A percentile compares a stretch with the other conserved stretches of the same genome.
These are phyloP conservation scores for Silurus lanzhouensis DNA, from an alignment of 2,797 vertebrate genomes.

Conservation along the genomic window DNA sequence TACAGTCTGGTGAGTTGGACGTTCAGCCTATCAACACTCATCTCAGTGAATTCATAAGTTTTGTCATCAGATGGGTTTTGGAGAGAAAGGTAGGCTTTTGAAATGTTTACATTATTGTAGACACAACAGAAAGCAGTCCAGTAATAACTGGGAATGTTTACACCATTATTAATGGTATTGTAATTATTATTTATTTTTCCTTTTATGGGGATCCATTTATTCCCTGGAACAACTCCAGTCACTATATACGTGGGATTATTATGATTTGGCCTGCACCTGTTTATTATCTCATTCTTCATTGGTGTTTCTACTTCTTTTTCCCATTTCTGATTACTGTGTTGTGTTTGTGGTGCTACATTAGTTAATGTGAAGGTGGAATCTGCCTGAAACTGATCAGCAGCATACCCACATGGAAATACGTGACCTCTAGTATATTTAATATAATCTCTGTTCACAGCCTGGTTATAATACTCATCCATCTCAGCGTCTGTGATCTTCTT, in stretches of 20 bases:
- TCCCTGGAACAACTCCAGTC: slow-evolving; percentile 25
- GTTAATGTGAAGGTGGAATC: slow-evolving; percentile 16
- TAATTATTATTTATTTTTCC: no score
- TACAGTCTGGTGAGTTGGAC: not conserved
- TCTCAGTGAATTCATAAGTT: not conserved
- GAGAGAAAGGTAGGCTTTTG: not conserved
- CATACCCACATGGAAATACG: slow-evolving; percentile 9
- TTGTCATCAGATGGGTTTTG: not conserved
- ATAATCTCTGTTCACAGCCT: slow-evolving; percentile 26
- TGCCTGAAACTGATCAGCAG: not conserved
- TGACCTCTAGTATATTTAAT: slow-evolving; percentile 12
- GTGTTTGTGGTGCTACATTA: slow-evolving; percentile 21
- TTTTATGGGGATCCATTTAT: not conserved
- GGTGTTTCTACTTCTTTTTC: not conserved
- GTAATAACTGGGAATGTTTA: slow-evolving; percentile 8
- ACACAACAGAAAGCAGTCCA: slow-evolving; percentile 6
- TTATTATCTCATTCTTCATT: not conserved
- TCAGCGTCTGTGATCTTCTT: rapidly evolving
- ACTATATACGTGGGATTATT: not conserved
- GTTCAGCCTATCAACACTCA: not conserved
- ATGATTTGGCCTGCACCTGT: not conserved
- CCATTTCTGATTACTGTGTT: not conserved
- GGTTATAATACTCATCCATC: not conserved
- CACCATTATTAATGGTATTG: no score
- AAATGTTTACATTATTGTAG: not conserved